Conservation (phyloP, 2,888 invertebrate genomes). For the Eledone cirrhosa region DNA sequence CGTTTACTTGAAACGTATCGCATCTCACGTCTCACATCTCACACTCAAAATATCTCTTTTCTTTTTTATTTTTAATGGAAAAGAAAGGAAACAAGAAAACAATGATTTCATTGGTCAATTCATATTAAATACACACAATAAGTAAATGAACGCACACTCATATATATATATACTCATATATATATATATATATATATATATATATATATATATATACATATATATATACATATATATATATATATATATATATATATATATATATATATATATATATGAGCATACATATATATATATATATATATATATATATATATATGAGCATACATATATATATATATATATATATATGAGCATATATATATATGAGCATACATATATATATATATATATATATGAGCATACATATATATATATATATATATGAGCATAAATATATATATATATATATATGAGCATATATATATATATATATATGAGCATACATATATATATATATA, state of each 20-base stretch:
- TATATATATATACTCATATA: neutral
- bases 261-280: neutral
- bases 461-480: too few species aligned
- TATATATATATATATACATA: constrained; percentile 9
- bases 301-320: constrained; percentile 6
- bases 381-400: neutral
- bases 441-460: too few species aligned
- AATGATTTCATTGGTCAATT: neutral
- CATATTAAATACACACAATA: neutral
- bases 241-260: neutral
- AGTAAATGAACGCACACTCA: neutral
- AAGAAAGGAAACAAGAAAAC: neutral
- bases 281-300: neutral
- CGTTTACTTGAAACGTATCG: too few species aligned
- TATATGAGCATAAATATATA: too few species aligned
- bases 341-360: neutral
- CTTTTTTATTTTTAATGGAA: too few species aligned
- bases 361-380: neutral
- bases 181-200: constrained; percentile 18
- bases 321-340: neutral
- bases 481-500: neutral
- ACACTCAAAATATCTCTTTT: too few species aligned
- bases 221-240: constrained; percentile 2
- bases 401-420: neutral
- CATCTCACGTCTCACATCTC: too few species aligned